Conservation (phyloP, 2,113 vertebrate genomes). For the Clarias macrocephalus region DNA sequence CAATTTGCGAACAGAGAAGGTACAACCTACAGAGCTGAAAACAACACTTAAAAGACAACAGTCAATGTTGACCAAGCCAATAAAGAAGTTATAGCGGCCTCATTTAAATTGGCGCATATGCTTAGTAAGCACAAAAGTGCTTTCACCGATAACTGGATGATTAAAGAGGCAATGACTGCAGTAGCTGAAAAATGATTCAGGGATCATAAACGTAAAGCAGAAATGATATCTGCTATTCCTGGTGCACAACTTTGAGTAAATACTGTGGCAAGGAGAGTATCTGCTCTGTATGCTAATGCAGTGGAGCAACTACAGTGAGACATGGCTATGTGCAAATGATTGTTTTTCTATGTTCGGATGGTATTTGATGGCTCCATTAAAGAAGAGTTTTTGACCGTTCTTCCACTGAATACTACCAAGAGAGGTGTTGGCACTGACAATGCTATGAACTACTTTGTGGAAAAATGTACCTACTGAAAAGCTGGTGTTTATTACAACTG, state of each 20-base stretch:
- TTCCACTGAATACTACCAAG: slow-evolving; percentile 34
- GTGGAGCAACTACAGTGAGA: slow-evolving; percentile 27
- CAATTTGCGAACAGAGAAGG: too few species aligned
- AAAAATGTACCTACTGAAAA: background rate
- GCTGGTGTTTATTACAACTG: background rate
- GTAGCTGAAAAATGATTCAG: slow-evolving; percentile 23
- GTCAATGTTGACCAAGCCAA: slow-evolving; percentile 2
- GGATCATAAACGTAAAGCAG: slow-evolving; percentile 27
- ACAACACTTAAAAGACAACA: background rate
- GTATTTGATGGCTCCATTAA: slow-evolving; percentile 37
- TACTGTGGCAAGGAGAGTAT: slow-evolving; percentile 33
- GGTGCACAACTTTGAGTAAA: slow-evolving; percentile 34
- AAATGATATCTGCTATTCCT: slow-evolving; percentile 41
- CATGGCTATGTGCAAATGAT: slow-evolving; percentile 15
- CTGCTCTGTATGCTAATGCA: background rate
- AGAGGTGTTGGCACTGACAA: slow-evolving; percentile 15
- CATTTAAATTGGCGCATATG: slow-evolving; percentile 6
- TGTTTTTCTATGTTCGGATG: slow-evolving; percentile 34
- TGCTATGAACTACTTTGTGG: background rate
- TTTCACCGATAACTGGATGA: slow-evolving; percentile 3
- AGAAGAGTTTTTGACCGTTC: slow-evolving; percentile 39
- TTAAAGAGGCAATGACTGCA: slow-evolving; percentile 5
- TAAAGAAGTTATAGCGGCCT: slow-evolving; percentile 8
- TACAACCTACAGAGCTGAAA: too few species aligned
- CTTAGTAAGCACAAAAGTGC: slow-evolving; percentile 20